Base-by-base conservation (phyloP, 92 coral and sea anemone genomes). In the Porites cylindrica region DNA sequence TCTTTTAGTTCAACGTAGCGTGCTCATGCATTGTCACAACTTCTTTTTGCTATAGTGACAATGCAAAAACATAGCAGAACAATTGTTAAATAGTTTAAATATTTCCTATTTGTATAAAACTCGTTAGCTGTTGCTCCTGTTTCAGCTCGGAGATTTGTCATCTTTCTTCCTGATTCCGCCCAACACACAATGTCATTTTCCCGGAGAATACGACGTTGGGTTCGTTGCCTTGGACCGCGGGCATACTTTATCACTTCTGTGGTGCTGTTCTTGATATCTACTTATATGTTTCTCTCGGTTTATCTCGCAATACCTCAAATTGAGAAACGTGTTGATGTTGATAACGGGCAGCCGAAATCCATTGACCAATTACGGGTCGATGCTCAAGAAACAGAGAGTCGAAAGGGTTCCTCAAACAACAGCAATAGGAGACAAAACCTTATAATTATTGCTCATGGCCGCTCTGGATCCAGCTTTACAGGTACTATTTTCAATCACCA, bases 381-480 rank as follows among this genome's bases (percentile, higher is more conserved):
- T 1, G 79, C 23, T 12, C 23, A 9, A 2, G 60, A 6, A 7
- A n/a, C 26, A 6, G 38, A 21, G 64, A 53, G 61, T 21, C 79
- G 21, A 50, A 20, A 47, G 20, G 32, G 67, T 9, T 1, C 67
- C 13, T 43, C 21, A 14, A 56, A 0, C 53, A 54, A 53, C 19
- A 70, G 77, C 3, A 61, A 21, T 16, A 70, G 29, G 18, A 23
- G 91, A 69, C 76, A 81, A 18, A 87, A 81, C 69, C 56, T 87
- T 10, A 80, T 87, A 54, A 73, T 87, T 20, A 74, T 87, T 8
- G 91, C 91, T 12, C 91, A 87, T 66, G 91, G 91, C 18, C 91
- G 91, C 3, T 87, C 91, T 14, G 91, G 91, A n/a, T 87, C 91
- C 12, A 59, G 79, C 67, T 80, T 87, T 50, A 75, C 80, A 0